These are phyloP conservation scores for Cotesia glomerata DNA, from an alignment of 1,140 invertebrate species.

Conservation along the genomic window DNA sequence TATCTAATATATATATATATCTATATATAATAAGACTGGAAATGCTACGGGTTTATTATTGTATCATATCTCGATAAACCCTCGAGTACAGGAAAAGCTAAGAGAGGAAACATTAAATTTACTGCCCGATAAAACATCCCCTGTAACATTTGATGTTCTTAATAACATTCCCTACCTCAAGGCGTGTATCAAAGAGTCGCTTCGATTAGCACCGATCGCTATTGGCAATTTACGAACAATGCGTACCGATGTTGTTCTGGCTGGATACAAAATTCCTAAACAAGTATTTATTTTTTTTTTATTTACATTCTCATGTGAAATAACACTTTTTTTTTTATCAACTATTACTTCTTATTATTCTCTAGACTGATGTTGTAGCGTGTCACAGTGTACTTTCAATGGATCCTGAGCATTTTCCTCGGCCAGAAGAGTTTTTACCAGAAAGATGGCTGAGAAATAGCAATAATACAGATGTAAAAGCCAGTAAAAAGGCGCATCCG, in stretches of 20 bases:
- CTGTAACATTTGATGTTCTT: slow-evolving; percentile 64
- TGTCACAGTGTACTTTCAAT: slow-evolving; percentile 56
- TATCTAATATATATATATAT: slow-evolving; percentile 25
- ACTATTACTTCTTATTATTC: slow-evolving; percentile 13
- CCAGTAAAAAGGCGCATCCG: slow-evolving; percentile 61
- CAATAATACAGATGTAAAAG: slow-evolving; percentile 38
- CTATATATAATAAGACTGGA: slow-evolving; percentile 44
- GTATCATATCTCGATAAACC: slow-evolving; percentile 71
- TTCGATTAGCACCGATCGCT: slow-evolving; percentile 64
- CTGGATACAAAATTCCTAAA: slow-evolving; percentile 61
- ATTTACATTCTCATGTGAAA: not conserved
- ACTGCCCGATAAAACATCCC: slow-evolving; percentile 58
- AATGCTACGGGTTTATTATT: slow-evolving; percentile 55
- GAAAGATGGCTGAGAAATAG: slow-evolving; percentile 61
- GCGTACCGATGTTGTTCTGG: slow-evolving; percentile 52
- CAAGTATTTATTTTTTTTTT: slow-evolving; percentile 45
- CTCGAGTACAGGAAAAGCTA: slow-evolving; percentile 70
- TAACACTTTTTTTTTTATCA: not conserved
- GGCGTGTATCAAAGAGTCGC: slow-evolving; percentile 73
- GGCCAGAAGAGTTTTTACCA: slow-evolving; percentile 56
- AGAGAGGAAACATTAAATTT: slow-evolving; percentile 68
- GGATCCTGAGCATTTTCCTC: slow-evolving; percentile 58
- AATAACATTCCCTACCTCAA: slow-evolving; percentile 67
- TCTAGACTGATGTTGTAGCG: slow-evolving; percentile 60
- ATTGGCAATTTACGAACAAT: slow-evolving; percentile 61